Percentiles rank a stretch among this genome's conserved stretches.
Conservation (phyloP, 2,888 invertebrate species). For the Eutolmus rufibarbis region DNA sequence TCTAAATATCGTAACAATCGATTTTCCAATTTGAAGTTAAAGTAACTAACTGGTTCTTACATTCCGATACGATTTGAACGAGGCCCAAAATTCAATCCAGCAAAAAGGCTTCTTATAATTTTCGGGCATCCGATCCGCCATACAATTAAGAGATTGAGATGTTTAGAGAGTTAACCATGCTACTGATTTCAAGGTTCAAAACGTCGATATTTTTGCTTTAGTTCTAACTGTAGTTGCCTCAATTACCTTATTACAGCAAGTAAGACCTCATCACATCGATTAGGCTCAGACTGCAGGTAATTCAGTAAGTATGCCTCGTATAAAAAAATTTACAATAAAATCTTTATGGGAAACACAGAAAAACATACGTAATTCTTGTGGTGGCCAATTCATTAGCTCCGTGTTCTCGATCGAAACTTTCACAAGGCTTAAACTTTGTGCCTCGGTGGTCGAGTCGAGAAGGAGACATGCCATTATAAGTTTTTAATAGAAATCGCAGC, state of each 20-base stretch:
- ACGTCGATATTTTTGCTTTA: background rate
- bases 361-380: background rate
- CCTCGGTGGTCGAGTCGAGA: background rate
- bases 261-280: slow-evolving; percentile 4
- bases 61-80: background rate
- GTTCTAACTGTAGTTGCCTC: slow-evolving; percentile 14
- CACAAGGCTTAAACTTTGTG: background rate
- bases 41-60: background rate
- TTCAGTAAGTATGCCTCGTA: background rate
- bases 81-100: background rate
- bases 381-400: background rate
- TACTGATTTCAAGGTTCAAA: background rate
- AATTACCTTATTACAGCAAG: slow-evolving; percentile 25
- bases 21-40: background rate
- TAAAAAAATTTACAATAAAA: background rate
- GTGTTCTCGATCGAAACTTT: background rate
- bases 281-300: background rate
- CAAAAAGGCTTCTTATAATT: background rate
- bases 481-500: slow-evolving; percentile 17
- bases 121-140: background rate
- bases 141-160: slow-evolving; percentile 1
- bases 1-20: background rate
- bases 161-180: background rate
- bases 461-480: background rate
- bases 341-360: background rate